Base-by-base conservation (phyloP, 2,888 invertebrate genomes). In the Dione vanillae region DNA sequence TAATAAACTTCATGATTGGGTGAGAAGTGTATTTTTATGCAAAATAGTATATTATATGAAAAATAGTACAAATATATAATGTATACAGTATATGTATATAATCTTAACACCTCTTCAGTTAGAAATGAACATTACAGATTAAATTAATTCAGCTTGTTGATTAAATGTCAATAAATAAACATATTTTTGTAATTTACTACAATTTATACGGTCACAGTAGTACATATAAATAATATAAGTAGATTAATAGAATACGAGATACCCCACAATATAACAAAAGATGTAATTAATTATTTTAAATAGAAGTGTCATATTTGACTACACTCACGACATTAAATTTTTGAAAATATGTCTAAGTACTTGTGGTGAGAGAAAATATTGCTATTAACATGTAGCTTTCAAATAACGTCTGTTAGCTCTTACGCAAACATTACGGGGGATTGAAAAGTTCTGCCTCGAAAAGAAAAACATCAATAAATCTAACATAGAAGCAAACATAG, bases 381-480 rank as follows among this genome's bases (percentile, higher is more conserved):
- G 35, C 16, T 41, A 65, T 67, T 62, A 45, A 52, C 49, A 67
- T 35, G 58, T 62, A 52, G 51, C 61, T 49, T 67, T 70, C 74
- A 67, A 74, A 74, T 75, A 73, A 71, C 73, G 70, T 72, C 73
- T 78, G 83, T 88, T 85, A 91, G 89, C 90, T 82, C 82, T 86
- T 83, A 78, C 76, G 84, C 88, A 91, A 91, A 91, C 85, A 90
- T 84, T 79, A 79, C 77, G 81, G 84, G 85, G 86, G 87, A 86
- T 88, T 86, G 85, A 81, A 82, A 91, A 91, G 85, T 89, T 88
- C 79, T 78, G 80, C 71, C 79, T 74, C 75, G 75, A 79, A 78
- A 87, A 86, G 85, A 89, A 90, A 90, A 91, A 91, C 90, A 90
- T 82, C 87, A 85, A 90, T 91, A 91, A 90, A 91, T 90, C 89